Base-by-base conservation (phyloP, 2,888 invertebrate genomes). In the Campoplex capitator region DNA sequence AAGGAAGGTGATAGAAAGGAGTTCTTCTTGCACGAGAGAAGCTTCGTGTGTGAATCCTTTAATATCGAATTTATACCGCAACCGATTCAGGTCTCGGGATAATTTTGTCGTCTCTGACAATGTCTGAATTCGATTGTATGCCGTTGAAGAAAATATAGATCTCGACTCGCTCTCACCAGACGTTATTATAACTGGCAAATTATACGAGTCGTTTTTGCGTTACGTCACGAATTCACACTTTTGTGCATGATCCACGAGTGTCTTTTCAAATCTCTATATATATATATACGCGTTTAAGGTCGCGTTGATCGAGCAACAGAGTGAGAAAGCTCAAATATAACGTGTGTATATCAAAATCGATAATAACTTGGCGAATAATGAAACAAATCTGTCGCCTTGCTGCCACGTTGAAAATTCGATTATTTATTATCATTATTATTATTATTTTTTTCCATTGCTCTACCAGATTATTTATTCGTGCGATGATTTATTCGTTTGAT, bases 61-160 rank as follows among this genome's bases (percentile, higher is more conserved):
- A 32, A 65, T 65, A 62, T 62, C 32, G 18, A 62, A 62, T 16
- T 38, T 42, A 74, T 23, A 6, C 35, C 58, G 56, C n/a, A 51
- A 75, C 71, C 77, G 38, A 86, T 83, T 80, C 28, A 68, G n/a
- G 13, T 58, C 54, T 13, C 45, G 51, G 70, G 48, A 74, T 85
- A 85, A 85, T 74, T 78, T 82, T 78, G 74, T 78, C 82, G 74
- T 78, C 78, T 73, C 73, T 58, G 65, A 67, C 56, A 56, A 85
- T 79, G 85, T 85, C 81, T 82, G 48, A 73, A 85, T 82, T 75
- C 82, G 82, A 58, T 75, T 82, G 67, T 74, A 45, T 67, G 51
- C 48, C 38, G 45, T 82, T 75, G 32, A 45, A 45, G 32, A 45
- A 45, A 82, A 82, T 82, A 67, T 80, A 80, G 23, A 23, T 80